Percentiles rank a stretch among this genome's conserved stretches.
These are phyloP conservation scores for Drosophila ezoana DNA, from an alignment of 2,888 invertebrate species.

Conservation along the genomic window DNA sequence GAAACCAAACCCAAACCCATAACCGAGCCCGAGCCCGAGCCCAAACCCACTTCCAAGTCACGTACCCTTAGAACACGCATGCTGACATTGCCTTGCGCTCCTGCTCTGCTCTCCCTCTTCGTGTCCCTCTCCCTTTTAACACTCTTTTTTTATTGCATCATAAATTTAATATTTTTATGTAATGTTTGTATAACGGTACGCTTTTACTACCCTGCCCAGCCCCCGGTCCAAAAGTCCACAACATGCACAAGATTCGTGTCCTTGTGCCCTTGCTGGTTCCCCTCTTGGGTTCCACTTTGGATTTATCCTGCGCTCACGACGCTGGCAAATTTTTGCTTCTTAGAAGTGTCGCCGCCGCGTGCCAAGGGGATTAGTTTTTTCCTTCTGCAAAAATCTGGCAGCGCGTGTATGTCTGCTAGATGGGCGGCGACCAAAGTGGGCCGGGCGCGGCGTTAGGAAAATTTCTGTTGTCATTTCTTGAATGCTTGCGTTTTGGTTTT, in stretches of 20 bases:
- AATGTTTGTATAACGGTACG: slow-evolving; percentile 79
- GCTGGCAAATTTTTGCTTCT: slow-evolving; percentile 67
- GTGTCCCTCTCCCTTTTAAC: slow-evolving; percentile 54
- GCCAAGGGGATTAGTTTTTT: slow-evolving; percentile 67
- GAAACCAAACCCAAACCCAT: not conserved
- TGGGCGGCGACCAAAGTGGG: not conserved
- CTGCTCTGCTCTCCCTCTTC: not conserved
- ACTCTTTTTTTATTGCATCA: slow-evolving; percentile 79
- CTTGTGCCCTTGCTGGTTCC: slow-evolving; percentile 26
- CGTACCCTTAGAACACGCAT: slow-evolving; percentile 61
- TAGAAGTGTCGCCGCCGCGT: slow-evolving; percentile 75
- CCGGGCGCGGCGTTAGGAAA: slow-evolving; percentile 16
- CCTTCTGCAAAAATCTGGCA: slow-evolving; percentile 57
- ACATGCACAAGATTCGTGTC: slow-evolving; percentile 58
- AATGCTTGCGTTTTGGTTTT: slow-evolving; percentile 62
- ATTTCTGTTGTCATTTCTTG: slow-evolving; percentile 77
- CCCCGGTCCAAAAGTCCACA: slow-evolving; percentile 54
- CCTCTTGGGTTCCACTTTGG: not conserved
- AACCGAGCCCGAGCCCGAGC: slow-evolving; percentile 1
- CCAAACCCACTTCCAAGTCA: slow-evolving; percentile 51
- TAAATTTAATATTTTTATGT: slow-evolving; percentile 81
- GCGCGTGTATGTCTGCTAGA: slow-evolving; percentile 8
- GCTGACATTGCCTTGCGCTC: slow-evolving; percentile 40
- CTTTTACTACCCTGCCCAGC: slow-evolving; percentile 68
- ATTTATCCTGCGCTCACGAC: slow-evolving; percentile 16